phyloP scores from a whole-genome alignment of 1,140 invertebrate genomes.

The Galleria mellonella region DNA sequence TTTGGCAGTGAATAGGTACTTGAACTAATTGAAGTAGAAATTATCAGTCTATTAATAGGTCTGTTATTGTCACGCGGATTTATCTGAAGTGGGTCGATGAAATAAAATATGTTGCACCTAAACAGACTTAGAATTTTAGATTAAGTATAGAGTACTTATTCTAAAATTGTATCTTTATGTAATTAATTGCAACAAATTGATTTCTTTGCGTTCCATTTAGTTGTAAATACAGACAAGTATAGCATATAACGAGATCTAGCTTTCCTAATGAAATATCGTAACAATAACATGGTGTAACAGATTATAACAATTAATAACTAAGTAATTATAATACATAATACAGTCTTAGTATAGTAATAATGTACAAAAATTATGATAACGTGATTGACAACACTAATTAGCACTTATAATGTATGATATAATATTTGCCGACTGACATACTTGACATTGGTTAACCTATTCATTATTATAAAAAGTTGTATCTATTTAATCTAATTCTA shows the following conservation, averaged over 20 bases:
- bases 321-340: slow-evolving; percentile 33
- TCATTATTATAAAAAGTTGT: slow-evolving; percentile 1
- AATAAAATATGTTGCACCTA: no score
- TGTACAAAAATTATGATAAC: slow-evolving; percentile 21
- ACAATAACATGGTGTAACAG: slow-evolving; percentile 26
- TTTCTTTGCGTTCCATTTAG: no score
- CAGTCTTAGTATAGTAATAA: slow-evolving; percentile 54
- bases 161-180: no score
- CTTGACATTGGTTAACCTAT: slow-evolving; percentile 4
- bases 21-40: slow-evolving; percentile 16
- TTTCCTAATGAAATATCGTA: slow-evolving; percentile 45
- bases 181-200: no score
- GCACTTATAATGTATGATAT: slow-evolving; percentile 15
- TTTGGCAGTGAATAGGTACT: slow-evolving; percentile 65
- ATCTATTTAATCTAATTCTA: slow-evolving; percentile 5
- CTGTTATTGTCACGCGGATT: neutral
- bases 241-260: slow-evolving; percentile 61
- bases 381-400: slow-evolving; percentile 16
- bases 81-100: no score
- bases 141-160: no score
- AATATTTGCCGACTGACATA: slow-evolving; percentile 5
- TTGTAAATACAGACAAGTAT: slow-evolving; percentile 1
- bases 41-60: slow-evolving; percentile 3
- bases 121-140: no score
- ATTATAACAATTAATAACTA: slow-evolving; percentile 22